Percentiles rank a stretch among this genome's conserved stretches.
These are phyloP conservation scores for Eulithis prunata DNA, from an alignment of 2,888 invertebrate genomes.

Conservation along the genomic window DNA sequence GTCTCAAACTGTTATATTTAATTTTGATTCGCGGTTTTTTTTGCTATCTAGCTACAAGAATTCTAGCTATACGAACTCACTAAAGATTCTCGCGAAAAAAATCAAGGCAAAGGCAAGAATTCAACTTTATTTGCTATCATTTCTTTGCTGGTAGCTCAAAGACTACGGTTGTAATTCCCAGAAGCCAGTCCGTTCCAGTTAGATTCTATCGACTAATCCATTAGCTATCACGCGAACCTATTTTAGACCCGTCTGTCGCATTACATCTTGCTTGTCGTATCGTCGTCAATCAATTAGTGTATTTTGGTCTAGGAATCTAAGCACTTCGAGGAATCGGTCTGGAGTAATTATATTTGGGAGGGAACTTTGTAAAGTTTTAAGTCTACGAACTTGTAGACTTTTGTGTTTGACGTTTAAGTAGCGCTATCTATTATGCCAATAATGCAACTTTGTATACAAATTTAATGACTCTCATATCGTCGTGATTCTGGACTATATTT, in stretches of 20 bases:
- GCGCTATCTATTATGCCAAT: too few species aligned
- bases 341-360: slow-evolving; percentile 10
- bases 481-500: too few species aligned
- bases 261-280: slow-evolving; percentile 19
- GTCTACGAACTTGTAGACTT: too few species aligned
- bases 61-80: too few species aligned
- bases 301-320: slow-evolving; percentile 24
- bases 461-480: too few species aligned
- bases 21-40: too few species aligned
- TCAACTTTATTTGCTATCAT: not conserved
- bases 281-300: slow-evolving; percentile 27
- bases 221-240: slow-evolving; percentile 41
- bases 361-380: not conserved
- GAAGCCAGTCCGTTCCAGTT: slow-evolving; percentile 37
- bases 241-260: slow-evolving; percentile 35
- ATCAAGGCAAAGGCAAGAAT: not conserved
- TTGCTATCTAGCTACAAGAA: too few species aligned
- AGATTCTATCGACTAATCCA: slow-evolving; percentile 42
- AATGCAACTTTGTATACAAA: too few species aligned
- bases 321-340: slow-evolving; percentile 12
- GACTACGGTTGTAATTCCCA: slow-evolving; percentile 41
- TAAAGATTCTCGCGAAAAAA: too few species aligned
- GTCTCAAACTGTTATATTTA: too few species aligned
- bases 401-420: too few species aligned
- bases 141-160: not conserved